Evolutionary conservation across 2,797 vertebrate species (phyloP), one percentile per base, ranked within the genome.

Genomic region (Coregonus sp.): DNA sequence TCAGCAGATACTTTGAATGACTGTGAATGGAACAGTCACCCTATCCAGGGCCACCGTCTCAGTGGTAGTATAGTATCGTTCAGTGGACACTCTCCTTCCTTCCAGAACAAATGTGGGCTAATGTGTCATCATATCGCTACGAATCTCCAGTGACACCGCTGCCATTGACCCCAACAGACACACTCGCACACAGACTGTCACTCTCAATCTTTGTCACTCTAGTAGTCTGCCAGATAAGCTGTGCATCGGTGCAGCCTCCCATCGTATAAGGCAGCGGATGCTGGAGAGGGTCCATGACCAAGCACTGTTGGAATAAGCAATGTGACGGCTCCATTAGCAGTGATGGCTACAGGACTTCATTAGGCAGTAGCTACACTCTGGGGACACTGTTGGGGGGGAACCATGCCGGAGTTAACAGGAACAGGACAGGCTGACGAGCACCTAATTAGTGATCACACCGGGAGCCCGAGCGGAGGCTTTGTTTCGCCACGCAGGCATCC

Each of bases 381-480:
- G 56, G 72, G 72, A 81, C 40, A 47, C 40, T 47, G 63, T 80
- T 75, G 82, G 85, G 40, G 40, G 9, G 9, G 9, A 90, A 40
- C 9, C 40, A 11, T 12, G 40, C 40, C 9, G 40, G 40, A 47
- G 40, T 12, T 47, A 12, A 47, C 40, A 47, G 40, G 40, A 47
- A 47, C 40, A 47, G 40, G 40, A 47, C 40, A 47, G 7, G 88
- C 86, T 89, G 90, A 91, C 88, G 85, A 86, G 88, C 37, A 59
- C 78, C 86, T 92, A 89, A 92, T 91, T 91, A 90, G 86, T 86
- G 9, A 47, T 47, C 89, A 87, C 84, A 82, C 63, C 61, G 51
- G 88, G 88, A 86, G 51, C 18, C 31, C 16, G 15, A 15, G 33
- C 15, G 66, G 5, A 29, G 67, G 33, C 35, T 9, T 14, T 9